A percentile compares a stretch with the other conserved stretches of the same genome.
Evolutionary conservation across 2,888 invertebrate species (phyloP).

Genomic region (Eurytoma adleriae): DNA sequence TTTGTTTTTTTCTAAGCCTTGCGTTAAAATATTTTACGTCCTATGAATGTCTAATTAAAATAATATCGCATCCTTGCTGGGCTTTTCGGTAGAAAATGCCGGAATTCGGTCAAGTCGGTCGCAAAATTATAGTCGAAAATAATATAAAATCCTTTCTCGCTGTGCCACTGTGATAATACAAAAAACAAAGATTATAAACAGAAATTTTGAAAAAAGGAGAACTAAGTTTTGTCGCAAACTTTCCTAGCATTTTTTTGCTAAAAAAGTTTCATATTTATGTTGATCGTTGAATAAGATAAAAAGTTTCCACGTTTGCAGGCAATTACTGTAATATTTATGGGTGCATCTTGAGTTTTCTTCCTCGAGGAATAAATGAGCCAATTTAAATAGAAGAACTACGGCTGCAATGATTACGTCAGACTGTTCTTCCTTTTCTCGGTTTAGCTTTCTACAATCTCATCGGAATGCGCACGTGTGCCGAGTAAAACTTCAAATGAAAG

Average conservation of each 20-base stretch:
- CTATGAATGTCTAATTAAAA: too few species aligned
- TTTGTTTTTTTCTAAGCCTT: too few species aligned
- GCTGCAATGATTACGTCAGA: constrained; percentile 46
- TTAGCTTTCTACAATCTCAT: constrained; percentile 46
- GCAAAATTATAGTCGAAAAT: too few species aligned
- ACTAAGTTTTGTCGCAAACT: too few species aligned
- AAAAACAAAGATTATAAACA: too few species aligned
- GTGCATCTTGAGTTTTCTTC: constrained; percentile 5
- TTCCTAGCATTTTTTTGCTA: neutral
- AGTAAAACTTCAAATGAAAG: constrained; percentile 33
- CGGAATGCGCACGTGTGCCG: constrained; percentile 46
- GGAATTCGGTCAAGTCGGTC: too few species aligned
- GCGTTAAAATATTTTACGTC: too few species aligned
- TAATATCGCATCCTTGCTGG: too few species aligned
- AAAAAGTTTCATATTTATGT: neutral
- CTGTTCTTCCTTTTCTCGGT: constrained; percentile 27
- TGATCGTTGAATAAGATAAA: constrained; percentile 4
- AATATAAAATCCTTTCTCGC: too few species aligned
- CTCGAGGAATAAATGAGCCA: constrained; percentile 47
- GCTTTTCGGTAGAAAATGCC: too few species aligned
- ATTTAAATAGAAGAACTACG: constrained; percentile 50
- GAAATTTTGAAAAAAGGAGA: too few species aligned
- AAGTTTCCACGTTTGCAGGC: neutral
- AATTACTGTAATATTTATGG: constrained; percentile 27
- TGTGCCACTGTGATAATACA: too few species aligned